These are phyloP conservation scores for Sinodicranocentrus sp. DNA, from an alignment of 2,888 invertebrate genomes.

Conservation along the genomic window DNA sequence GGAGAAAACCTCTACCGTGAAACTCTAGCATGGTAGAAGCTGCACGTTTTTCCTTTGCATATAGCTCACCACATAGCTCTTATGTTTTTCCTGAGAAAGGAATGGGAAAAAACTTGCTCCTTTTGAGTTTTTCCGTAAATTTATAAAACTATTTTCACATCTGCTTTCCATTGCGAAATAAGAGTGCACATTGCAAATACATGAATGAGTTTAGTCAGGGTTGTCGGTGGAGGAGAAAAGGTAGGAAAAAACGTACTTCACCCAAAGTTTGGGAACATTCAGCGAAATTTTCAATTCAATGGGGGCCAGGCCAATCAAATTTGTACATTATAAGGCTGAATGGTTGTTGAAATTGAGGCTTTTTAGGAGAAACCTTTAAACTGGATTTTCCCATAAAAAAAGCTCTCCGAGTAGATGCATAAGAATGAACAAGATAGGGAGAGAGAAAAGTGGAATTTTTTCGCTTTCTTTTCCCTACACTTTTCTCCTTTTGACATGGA, in stretches of 20 bases:
- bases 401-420: not conserved
- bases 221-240: too few relatives aligned
- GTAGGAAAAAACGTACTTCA: conserved; percentile 20
- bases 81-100: not conserved
- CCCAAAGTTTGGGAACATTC: conserved; percentile 48
- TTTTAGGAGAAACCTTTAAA: conserved; percentile 37
- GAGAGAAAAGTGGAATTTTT: too few relatives aligned
- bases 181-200: not conserved
- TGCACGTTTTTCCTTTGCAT: conserved; percentile 32
- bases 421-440: too few relatives aligned
- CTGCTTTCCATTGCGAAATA: not conserved
- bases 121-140: not conserved
- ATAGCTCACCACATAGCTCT: too few relatives aligned
- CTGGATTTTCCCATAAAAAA: not conserved
- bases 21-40: conserved; percentile 21
- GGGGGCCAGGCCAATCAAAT: conserved; percentile 54
- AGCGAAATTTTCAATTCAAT: conserved; percentile 40
- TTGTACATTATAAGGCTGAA: conserved; percentile 62
- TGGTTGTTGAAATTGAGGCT: conserved; percentile 57
- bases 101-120: too few relatives aligned
- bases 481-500: conserved; percentile 40
- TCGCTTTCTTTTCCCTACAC: too few relatives aligned
- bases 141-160: not conserved
- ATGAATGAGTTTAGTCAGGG: not conserved
- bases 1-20: conserved; percentile 20